A percentile compares a stretch with the other conserved stretches of the same genome.
Conservation (phyloP, 64 coral and sea anemone genomes). For the Anthopleura sola region DNA sequence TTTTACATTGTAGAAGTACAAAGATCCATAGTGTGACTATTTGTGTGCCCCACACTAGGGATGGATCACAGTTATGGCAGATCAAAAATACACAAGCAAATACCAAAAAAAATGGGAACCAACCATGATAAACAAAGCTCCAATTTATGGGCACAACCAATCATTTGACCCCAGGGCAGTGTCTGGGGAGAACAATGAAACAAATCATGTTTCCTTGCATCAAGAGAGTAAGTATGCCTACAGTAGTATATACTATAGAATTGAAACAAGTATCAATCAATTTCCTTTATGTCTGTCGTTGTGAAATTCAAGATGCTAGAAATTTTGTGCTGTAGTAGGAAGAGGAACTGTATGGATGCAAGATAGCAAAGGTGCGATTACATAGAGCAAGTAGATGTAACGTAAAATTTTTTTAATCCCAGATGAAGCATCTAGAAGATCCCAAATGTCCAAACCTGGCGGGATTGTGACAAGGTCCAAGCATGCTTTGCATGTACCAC, state of each 20-base stretch:
- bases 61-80: conserved; percentile 45
- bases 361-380: no score
- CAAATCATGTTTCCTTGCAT: neutral
- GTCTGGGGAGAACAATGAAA: neutral
- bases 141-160: conserved; percentile 2
- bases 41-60: conserved; percentile 21
- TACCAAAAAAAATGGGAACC: conserved; percentile 12
- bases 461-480: conserved; percentile 34
- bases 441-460: neutral
- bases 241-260: no score
- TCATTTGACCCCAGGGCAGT: conserved; percentile 11
- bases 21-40: neutral
- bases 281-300: no score
- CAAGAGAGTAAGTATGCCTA: neutral
- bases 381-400: no score
- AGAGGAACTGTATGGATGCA: no score
- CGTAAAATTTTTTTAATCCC: neutral
- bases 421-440: neutral
- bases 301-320: no score
- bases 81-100: conserved; percentile 27
- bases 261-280: no score
- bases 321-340: no score
- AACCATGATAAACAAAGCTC: neutral
- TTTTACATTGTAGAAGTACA: neutral
- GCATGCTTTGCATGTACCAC: neutral